Base-by-base conservation (phyloP, 2,797 vertebrate species). In the Cirrhinus mrigala region DNA sequence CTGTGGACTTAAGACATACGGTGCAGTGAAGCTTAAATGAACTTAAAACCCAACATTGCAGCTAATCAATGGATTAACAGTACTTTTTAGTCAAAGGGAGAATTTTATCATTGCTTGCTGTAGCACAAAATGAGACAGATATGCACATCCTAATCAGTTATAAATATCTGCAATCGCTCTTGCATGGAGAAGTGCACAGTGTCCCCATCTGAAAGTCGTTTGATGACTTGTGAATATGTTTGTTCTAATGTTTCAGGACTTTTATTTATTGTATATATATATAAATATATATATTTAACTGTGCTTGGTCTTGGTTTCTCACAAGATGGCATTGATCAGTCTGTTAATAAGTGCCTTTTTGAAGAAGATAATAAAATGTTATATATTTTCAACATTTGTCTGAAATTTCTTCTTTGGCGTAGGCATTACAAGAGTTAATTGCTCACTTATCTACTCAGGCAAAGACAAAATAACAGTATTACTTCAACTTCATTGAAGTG, bases 251-350 rank as follows among this genome's bases (percentile, higher is more conserved):
- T 86, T 76, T 87, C 71, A 73, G 52, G 79, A 82, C 77, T 87
- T 11, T 79, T 89, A 87, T 89, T 88, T 90, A 88, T 90, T 94
- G 92, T 92, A 94, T 93, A 87, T 93, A 92, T 92, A 93, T 93
- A 92, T 92, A 93, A 89, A 92, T 95, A 94, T 93, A 93, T 95
- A 95, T 95, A 96, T 96, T 96, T 96, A 96, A 96, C 94, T 95
- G 93, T 93, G 91, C 87, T 92, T 89, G 88, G 84, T 86, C 87
- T 92, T 90, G 88, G 86, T 86, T 89, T 91, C 90, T 92, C 89
- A 75, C 81, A 89, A 80, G 77, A 85, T 81, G 88, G 86, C 92
- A 91, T 92, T 91, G 92, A 91, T 85, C 83, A 88, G 88, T 92
- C 90, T 92, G 92, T 91, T 90, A 88, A 90, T 71, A 94, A 94